Conservation (phyloP, 2,888 invertebrate species). For the Ophion slaviceki region DNA sequence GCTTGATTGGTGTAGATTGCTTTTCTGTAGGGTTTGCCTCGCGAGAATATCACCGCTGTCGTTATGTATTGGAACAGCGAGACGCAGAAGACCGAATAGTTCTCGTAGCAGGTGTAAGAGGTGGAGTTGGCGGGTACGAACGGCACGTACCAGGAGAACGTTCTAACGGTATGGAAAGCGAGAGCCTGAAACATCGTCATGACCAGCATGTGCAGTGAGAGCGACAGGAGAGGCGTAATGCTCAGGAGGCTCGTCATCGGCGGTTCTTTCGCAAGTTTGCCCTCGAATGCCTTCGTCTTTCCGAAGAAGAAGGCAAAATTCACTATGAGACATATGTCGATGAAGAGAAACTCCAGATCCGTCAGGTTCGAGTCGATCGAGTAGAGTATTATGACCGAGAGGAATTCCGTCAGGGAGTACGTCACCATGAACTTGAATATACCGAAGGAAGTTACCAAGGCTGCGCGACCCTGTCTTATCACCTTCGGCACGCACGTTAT, state of each 20-base stretch:
- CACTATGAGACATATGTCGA: conserved; percentile 87
- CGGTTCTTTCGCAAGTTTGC: conserved; percentile 83
- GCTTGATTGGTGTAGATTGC: conserved; percentile 86
- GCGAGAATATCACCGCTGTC: conserved; percentile 87
- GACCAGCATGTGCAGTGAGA: conserved; percentile 84
- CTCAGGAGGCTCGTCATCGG: conserved; percentile 86
- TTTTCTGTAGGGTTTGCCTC: conserved; percentile 88
- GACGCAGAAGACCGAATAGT: conserved; percentile 86
- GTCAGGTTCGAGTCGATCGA: conserved; percentile 87
- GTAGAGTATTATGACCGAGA: conserved; percentile 92
- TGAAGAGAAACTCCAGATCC: conserved; percentile 88
- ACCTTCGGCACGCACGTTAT: conserved; percentile 92
- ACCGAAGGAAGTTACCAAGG: conserved; percentile 94
- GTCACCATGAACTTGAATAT: conserved; percentile 96
- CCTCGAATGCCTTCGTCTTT: conserved; percentile 85
- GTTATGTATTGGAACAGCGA: conserved; percentile 88
- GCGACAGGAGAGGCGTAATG: conserved; percentile 85
- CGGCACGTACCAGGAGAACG: conserved; percentile 85
- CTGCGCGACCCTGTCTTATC: conserved; percentile 93
- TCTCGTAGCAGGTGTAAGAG: conserved; percentile 85
- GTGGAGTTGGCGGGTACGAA: conserved; percentile 81
- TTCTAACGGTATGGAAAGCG: conserved; percentile 84
- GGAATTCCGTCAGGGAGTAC: conserved; percentile 95
- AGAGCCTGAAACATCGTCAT: conserved; percentile 84
- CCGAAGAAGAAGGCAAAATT: conserved; percentile 88